A percentile compares a stretch with the other conserved stretches of the same genome.
phyloP scores from a whole-genome alignment of 2,113 vertebrate species.

The Microcebus ravelobensis region DNA sequence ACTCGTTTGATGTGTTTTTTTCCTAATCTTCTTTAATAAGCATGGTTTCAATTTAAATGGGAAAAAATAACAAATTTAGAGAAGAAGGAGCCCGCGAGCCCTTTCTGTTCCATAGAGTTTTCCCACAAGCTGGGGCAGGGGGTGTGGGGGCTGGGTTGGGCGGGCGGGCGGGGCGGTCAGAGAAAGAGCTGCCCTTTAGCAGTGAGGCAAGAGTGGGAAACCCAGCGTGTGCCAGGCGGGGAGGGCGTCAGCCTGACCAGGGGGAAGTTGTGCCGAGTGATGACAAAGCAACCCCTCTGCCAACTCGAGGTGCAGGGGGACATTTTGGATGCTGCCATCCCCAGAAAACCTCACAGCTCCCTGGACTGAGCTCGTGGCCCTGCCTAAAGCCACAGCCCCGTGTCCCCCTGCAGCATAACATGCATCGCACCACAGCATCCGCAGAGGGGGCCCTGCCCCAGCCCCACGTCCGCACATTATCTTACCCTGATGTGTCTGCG shows the following conservation, averaged over 20 bases:
- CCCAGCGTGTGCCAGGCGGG: accelerated
- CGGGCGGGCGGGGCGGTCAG: accelerated
- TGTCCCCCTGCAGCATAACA: accelerated
- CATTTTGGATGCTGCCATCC: not conserved
- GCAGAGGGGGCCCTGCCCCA: not conserved
- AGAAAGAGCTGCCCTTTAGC: constrained; percentile 23
- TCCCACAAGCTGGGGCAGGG: constrained; percentile 25
- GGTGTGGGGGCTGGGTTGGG: not conserved
- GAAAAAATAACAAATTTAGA: constrained; percentile 10
- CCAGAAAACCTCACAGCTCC: not conserved
- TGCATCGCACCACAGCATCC: accelerated
- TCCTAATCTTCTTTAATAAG: constrained; percentile 58
- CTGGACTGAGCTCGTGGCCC: not conserved
- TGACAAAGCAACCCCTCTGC: not conserved
- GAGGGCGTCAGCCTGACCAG: not conserved
- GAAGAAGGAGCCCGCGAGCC: not conserved
- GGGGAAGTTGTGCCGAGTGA: not conserved
- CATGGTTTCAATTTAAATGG: constrained; percentile 65
- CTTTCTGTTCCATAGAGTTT: not conserved
- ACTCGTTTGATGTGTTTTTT: constrained; percentile 66
- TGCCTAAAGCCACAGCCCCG: accelerated
- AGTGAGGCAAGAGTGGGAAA: constrained; percentile 48
- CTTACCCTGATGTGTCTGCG: not conserved
- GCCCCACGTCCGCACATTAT: accelerated
- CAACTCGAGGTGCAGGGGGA: accelerated